Base-by-base conservation (phyloP, 2,113 vertebrate species). In the Aldabrachelys gigantea region DNA sequence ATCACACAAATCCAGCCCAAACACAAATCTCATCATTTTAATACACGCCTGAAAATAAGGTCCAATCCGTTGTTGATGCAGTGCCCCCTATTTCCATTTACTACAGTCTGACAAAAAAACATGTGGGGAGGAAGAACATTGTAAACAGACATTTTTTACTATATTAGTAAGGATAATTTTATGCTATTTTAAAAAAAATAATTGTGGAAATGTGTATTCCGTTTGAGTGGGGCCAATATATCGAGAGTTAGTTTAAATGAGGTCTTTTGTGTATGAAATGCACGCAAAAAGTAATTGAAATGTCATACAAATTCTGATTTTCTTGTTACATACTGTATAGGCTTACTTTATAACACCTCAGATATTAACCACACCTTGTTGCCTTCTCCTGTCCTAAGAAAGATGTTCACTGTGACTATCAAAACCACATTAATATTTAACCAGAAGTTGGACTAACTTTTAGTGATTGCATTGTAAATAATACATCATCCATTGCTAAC, bases 191-290 rank as follows among this genome's bases (percentile, higher is more conserved):
- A 97, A 92, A 86, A 80, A 89, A 93, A 97, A 95, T 75, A 2
- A 87, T 75, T 47, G 25, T 78, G 93, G 92, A 52, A 96, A 87
- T 91, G 53, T 35, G 83, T 57, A 93, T 2, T 9, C n/a, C 92
- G 59, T 65, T 79, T 82, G n/a, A 91, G 17, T 22, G 96, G 72
- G 84, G 86, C n/a, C 57, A n/a, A 49, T 54, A 69, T 81, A 91
- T 85, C 69, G 92, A 93, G 88, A 85, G n/a, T 91, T 76, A 96
- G 93, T 91, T 95, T 95, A 95, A 95, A 83, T 35, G 2, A 92
- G 93, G 24, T 78, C 5, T 86, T 94, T 59, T 92, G 27, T 85
- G 59, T 79, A 84, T 82, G 90, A 81, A 89, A 91, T 80, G n/a
- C 75, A 62, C 81, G 83, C 72, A 56, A 59, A 91, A 85, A 82